Conservation (phyloP, 2,888 invertebrate genomes). For the Lacanobia oleracea region DNA sequence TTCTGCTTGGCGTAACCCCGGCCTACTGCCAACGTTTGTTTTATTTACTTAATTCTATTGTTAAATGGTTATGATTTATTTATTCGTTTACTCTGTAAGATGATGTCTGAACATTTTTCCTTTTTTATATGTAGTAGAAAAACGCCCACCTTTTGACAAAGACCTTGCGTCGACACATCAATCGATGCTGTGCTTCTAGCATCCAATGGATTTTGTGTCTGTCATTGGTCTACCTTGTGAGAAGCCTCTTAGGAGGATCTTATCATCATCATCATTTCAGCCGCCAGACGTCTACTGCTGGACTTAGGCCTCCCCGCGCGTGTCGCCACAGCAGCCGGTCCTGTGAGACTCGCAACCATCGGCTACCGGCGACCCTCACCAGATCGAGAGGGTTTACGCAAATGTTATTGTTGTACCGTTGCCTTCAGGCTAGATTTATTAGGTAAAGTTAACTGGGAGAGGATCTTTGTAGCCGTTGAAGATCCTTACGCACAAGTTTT, state of each 20-base stretch:
- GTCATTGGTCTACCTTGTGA: background rate
- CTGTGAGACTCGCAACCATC: no score
- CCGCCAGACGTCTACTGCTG: no score
- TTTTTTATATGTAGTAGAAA: background rate
- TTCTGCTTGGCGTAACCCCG: background rate
- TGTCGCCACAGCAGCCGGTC: no score
- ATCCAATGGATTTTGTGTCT: background rate
- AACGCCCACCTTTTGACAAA: background rate
- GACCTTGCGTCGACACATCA: background rate
- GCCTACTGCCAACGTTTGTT: slow-evolving; percentile 24
- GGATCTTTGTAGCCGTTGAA: background rate
- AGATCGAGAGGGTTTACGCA: background rate
- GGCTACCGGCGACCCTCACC: no score
- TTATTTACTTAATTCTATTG: slow-evolving; percentile 12
- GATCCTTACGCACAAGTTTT: background rate
- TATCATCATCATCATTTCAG: no score
- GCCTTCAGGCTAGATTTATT: background rate
- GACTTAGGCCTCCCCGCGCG: no score
- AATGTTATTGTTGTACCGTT: background rate
- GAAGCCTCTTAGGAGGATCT: background rate
- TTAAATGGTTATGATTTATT: slow-evolving; percentile 27
- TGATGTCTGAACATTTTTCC: background rate
- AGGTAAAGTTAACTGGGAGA: background rate
- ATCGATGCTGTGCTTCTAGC: background rate
- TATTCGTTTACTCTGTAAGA: background rate